These are phyloP conservation scores for Asbolus verrucosus DNA, from an alignment of 1,140 invertebrate species.

Conservation along the genomic window DNA sequence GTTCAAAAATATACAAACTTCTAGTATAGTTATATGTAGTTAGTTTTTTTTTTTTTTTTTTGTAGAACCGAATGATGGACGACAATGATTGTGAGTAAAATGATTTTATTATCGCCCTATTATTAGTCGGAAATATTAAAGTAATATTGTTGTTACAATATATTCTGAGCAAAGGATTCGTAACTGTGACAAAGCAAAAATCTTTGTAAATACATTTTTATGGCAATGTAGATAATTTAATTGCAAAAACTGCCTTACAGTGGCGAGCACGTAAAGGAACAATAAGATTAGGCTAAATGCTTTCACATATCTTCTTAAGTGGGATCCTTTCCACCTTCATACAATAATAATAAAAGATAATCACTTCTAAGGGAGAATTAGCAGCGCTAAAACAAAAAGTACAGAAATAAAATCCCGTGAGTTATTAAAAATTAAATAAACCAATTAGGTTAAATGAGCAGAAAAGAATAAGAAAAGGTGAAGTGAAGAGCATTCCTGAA, in stretches of 20 bases:
- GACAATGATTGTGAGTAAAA: too few species aligned
- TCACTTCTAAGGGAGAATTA: conserved; percentile 34
- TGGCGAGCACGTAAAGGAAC: conserved; percentile 34
- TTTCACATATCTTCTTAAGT: conserved; percentile 32
- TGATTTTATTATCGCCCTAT: too few species aligned
- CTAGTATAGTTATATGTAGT: too few species aligned
- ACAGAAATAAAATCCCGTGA: conserved; percentile 29
- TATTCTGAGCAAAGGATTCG: too few species aligned
- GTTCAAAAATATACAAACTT: too few species aligned
- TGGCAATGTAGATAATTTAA: neutral
- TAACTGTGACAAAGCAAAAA: too few species aligned
- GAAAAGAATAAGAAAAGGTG: neutral
- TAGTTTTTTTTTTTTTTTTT: too few species aligned
- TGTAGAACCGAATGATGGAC: too few species aligned
- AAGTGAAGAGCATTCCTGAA: conserved; percentile 13
- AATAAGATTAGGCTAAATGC: conserved; percentile 26
- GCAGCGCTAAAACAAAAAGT: conserved; percentile 28
- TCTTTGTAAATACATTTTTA: neutral
- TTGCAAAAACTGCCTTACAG: conserved; percentile 9
- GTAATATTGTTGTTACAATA: too few species aligned
- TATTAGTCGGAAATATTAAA: too few species aligned
- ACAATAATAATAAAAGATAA: conserved; percentile 40
- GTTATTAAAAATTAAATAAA: conserved; percentile 38
- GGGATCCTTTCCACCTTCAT: conserved; percentile 24
- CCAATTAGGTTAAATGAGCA: conserved; percentile 30